Evolutionary conservation across 2,797 vertebrate species (phyloP).

Genomic region (Lagocephalus sceleratus): DNA sequence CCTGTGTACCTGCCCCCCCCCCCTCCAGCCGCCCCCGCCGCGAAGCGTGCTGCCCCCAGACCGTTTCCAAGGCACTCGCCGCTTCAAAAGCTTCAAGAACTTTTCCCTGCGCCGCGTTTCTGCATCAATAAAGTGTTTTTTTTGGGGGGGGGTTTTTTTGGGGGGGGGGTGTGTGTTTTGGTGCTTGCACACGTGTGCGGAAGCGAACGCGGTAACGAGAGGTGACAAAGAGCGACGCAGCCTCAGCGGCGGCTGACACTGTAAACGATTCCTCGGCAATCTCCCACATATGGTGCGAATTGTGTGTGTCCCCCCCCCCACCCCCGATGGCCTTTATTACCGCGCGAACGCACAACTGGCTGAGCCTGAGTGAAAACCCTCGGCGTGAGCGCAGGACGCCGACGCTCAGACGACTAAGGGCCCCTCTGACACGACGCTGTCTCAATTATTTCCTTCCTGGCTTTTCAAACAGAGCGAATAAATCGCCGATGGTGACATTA

Average conservation of each 20-base stretch:
- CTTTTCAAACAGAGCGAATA: constrained; percentile 6
- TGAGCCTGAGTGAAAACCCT: constrained; percentile 40
- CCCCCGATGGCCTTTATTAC: constrained; percentile 60
- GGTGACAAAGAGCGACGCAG: constrained; percentile 26
- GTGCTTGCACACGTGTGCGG: neutral
- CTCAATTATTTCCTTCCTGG: constrained; percentile 12
- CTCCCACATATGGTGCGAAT: constrained; percentile 63
- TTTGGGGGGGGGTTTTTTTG: too few species aligned
- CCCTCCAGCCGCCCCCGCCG: constrained; percentile 1
- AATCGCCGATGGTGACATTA: constrained; percentile 10
- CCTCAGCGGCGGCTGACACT: constrained; percentile 55
- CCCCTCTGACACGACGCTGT: too few species aligned
- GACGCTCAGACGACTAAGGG: too few species aligned
- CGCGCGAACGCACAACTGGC: constrained; percentile 59
- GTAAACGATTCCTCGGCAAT: constrained; percentile 53
- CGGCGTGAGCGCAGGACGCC: neutral
- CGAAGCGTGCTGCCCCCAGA: neutral
- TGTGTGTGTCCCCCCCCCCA: too few species aligned
- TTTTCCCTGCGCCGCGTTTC: constrained; percentile 23
- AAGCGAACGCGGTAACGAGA: neutral
- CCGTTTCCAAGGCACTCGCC: neutral
- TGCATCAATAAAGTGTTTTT: constrained; percentile 19
- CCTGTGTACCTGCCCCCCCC: constrained; percentile 9
- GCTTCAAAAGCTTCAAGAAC: constrained; percentile 27
- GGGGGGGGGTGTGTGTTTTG: too few species aligned